Base-by-base conservation (phyloP, 1,140 invertebrate genomes). In the Daktulosphaira vitifoliae region DNA sequence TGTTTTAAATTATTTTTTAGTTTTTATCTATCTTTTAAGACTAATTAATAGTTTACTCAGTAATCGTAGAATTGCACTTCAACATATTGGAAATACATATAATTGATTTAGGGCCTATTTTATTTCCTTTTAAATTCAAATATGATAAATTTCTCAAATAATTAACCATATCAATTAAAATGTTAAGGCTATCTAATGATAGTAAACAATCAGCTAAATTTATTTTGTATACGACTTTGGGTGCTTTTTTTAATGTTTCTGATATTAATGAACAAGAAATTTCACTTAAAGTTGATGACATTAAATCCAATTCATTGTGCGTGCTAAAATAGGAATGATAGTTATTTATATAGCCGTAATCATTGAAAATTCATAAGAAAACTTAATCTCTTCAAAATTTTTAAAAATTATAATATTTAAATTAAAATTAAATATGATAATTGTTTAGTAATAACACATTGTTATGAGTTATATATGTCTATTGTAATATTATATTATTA, bases 81-180 rank as follows among this genome's bases (percentile, higher is more conserved):
- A 62, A 29, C 20, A 48, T 48, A 15, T 62, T 62, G 29, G 56
- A 62, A 20, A 62, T 33, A n/a, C 29, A 62, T 6, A 3, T 0
- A 7, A 25, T 62, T 20, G 15, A 4, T 15, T 48, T 20, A 15
- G 20, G 42, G 13, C 25, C 56, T 29, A 62, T 62, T 48, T 33
- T 8, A 46, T 62, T 62, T 20, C 56, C 42, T 33, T 62, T 62
- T 48, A 62, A 48, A 62, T 48, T 33, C 7, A 62, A 48, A 13
- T 20, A 18, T 15, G 26, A 15, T 33, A 46, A 29, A 8, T 48
- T 46, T 48, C 26, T 33, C 9, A 62, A 62, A 29, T 22, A 1
- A 33, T 48, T 48, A 1, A 22, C 25, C 1, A 48, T 25, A 62
- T 62, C 18, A 46, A 62, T 46, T 20, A 62, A 33, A 2, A 3